Evolutionary conservation across 2,797 vertebrate species (phyloP), one percentile per base, ranked within the genome.

Genomic region (Dendrocincla fuliginosa): DNA sequence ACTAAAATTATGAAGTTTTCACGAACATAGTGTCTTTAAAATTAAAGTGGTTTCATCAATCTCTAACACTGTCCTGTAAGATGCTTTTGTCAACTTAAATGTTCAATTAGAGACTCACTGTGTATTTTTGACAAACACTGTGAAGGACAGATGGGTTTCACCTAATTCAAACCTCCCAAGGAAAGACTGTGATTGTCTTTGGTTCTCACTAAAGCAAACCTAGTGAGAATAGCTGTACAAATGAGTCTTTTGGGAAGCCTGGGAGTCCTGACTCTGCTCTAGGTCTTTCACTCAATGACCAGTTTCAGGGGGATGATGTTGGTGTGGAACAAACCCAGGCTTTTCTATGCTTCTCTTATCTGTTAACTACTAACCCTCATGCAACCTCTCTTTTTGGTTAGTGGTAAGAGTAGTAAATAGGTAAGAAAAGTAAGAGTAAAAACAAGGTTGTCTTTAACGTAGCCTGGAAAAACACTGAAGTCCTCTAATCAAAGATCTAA

Each of bases 151-250:
- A 37, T 63, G 24, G 47, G 7, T 71, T 73, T 76, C 32, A 35
- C 23, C n/a, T 59, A 22, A 53, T 59, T 41, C 57, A 41, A 73
- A 10, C n/a, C 27, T 68, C 44, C 44, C 41, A 15, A 71, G 0
- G 2, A 42, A 61, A 76, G n/a, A 32, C 18, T 11, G 3, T 61
- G 42, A 30, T 10, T 41, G 13, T 11, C 30, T 84, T 91, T 75
- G 25, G 9, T 32, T 87, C 39, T 76, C 16, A 52, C 17, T 53
- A 16, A 33, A 73, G 23, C 19, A 89, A 84, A 79, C 10, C 19
- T 57, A 33, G 20, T 3, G 2, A 82, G 46, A 82, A 77, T 0
- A 87, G 3, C 19, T 69, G 23, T 49, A 76, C 0, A 0, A n/a
- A 41, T 12, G 2, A 84, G 32, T 17, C 39, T 49, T 64, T 33